phyloP scores from a whole-genome alignment of 2,888 invertebrate species.

The Poecilus cupreus region DNA sequence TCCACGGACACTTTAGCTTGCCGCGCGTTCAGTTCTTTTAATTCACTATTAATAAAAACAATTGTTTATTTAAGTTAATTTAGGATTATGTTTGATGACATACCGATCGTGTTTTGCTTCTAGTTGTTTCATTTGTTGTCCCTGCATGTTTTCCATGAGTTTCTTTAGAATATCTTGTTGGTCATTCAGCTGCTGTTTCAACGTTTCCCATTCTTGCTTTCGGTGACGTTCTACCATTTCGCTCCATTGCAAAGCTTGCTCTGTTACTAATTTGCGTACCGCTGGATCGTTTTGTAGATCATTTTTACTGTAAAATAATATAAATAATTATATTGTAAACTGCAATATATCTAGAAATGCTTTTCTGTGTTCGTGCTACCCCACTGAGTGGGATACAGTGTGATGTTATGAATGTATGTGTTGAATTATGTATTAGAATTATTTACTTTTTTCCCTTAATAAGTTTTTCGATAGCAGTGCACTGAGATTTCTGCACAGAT shows the following conservation, averaged over 20 bases:
- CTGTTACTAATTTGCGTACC: slow-evolving; percentile 88
- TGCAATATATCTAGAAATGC: no score
- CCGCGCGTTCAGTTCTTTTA: slow-evolving; percentile 94
- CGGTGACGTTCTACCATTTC: slow-evolving; percentile 90
- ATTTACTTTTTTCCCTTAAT: slow-evolving; percentile 94
- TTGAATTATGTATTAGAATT: no score
- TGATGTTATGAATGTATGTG: no score
- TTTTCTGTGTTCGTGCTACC: no score
- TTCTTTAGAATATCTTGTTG: slow-evolving; percentile 81
- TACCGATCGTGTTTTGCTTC: slow-evolving; percentile 91
- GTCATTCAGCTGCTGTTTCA: slow-evolving; percentile 89
- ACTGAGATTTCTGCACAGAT: slow-evolving; percentile 93
- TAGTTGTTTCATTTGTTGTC: slow-evolving; percentile 90
- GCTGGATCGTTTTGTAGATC: slow-evolving; percentile 86
- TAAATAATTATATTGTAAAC: neutral
- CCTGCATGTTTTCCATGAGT: slow-evolving; percentile 89
- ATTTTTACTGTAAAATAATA: slow-evolving; percentile 79
- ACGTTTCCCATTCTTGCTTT: slow-evolving; percentile 87
- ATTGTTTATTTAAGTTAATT: neutral
- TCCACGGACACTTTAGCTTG: slow-evolving; percentile 98
- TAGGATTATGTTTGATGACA: neutral
- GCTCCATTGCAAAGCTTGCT: slow-evolving; percentile 97
- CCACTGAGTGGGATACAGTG: no score
- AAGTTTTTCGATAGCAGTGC: slow-evolving; percentile 92
- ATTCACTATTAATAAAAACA: slow-evolving; percentile 78